These are phyloP conservation scores for Andrena bicolor DNA, from an alignment of 2,888 invertebrate species.

Conservation along the genomic window DNA sequence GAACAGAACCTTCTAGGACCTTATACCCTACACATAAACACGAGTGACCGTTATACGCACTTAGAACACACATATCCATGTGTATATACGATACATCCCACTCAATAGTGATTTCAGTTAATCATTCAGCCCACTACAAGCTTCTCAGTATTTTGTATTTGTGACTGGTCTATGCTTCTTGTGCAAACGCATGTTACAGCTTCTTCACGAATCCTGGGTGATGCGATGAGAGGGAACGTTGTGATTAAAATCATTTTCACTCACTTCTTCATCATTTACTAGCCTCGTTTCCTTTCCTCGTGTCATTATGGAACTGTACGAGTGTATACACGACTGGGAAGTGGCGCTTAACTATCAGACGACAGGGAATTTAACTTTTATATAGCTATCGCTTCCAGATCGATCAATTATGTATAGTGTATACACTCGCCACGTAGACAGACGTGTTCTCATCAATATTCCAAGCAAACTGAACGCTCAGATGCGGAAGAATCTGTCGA, in stretches of 20 bases:
- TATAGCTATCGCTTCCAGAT: slow-evolving; percentile 46
- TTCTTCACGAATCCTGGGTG: slow-evolving; percentile 20
- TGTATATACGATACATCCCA: slow-evolving; percentile 16
- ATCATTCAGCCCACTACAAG: slow-evolving; percentile 1
- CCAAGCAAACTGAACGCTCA: slow-evolving; percentile 46
- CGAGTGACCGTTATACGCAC: slow-evolving; percentile 54
- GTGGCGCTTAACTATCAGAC: slow-evolving; percentile 35
- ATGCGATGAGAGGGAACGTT: slow-evolving; percentile 17
- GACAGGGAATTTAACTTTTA: slow-evolving; percentile 53
- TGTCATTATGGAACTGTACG: slow-evolving; percentile 16
- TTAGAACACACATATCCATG: slow-evolving; percentile 18
- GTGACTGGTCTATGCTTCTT: slow-evolving; percentile 46
- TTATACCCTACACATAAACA: slow-evolving; percentile 48
- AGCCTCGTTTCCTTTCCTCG: slow-evolving; percentile 35
- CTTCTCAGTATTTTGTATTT: slow-evolving; percentile 33
- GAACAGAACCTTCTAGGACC: slow-evolving; percentile 34
- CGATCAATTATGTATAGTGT: slow-evolving; percentile 59
- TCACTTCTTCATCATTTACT: not conserved
- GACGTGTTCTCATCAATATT: slow-evolving; percentile 49
- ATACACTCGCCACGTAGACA: slow-evolving; percentile 59
- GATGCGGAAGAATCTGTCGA: slow-evolving; percentile 25
- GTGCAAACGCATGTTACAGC: slow-evolving; percentile 55
- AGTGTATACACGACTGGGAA: slow-evolving; percentile 49
- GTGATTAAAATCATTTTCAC: not conserved
- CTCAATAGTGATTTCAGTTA: slow-evolving; percentile 33